Percentiles rank a stretch among this genome's conserved stretches.
Evolutionary conservation across 2,888 invertebrate genomes (phyloP).

Genomic region (Cenopis cana): DNA sequence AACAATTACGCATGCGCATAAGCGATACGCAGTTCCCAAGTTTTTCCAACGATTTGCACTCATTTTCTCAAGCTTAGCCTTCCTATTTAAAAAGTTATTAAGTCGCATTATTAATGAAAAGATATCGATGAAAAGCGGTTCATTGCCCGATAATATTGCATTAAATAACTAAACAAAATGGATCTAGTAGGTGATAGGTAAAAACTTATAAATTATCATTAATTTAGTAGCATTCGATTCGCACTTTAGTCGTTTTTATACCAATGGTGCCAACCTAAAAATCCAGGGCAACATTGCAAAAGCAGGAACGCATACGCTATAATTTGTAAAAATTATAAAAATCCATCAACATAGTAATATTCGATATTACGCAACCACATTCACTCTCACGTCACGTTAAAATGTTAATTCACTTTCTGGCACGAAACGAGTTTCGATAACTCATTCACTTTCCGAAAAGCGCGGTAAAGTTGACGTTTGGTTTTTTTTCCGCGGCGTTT

Average conservation of each 20-base stretch:
- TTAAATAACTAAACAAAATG: slow-evolving; percentile 7
- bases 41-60: slow-evolving; percentile 67
- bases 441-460: slow-evolving; percentile 51
- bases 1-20: slow-evolving; percentile 59
- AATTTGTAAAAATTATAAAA: slow-evolving; percentile 53
- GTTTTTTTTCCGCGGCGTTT: slow-evolving; percentile 57
- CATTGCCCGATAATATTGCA: slow-evolving; percentile 50
- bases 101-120: slow-evolving; percentile 44
- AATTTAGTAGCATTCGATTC: slow-evolving; percentile 33
- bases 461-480: slow-evolving; percentile 65
- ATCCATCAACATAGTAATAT: slow-evolving; percentile 60
- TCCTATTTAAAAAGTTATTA: slow-evolving; percentile 54
- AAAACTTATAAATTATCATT: slow-evolving; percentile 22
- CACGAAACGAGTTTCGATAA: slow-evolving; percentile 69
- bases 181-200: no score
- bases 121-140: slow-evolving; percentile 54
- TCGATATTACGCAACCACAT: slow-evolving; percentile 77
- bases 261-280: slow-evolving; percentile 44
- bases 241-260: slow-evolving; percentile 20
- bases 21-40: slow-evolving; percentile 56
- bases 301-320: slow-evolving; percentile 51
- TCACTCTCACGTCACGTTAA: slow-evolving; percentile 75
- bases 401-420: slow-evolving; percentile 80
- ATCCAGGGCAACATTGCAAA: slow-evolving; percentile 46
- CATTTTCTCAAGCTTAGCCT: slow-evolving; percentile 58